Evolutionary conservation across 2,797 vertebrate genomes (phyloP).

Genomic region (Amazonetta brasiliensis): DNA sequence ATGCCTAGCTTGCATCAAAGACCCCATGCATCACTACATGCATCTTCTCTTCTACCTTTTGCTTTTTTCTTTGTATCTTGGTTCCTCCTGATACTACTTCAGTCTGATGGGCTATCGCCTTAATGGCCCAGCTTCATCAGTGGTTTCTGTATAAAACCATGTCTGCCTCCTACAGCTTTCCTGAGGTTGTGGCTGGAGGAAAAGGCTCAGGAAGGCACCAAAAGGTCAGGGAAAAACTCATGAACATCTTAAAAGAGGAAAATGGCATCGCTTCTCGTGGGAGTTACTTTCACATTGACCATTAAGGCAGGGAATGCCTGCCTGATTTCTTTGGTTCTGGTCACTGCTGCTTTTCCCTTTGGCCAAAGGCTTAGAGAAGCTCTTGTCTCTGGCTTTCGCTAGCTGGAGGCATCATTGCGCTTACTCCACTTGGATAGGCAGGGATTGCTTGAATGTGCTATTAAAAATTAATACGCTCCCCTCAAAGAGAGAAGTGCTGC

Average conservation of each 20-base stretch:
- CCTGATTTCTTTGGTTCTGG: not conserved
- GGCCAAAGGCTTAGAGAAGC: not conserved
- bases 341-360: not conserved
- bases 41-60: not conserved
- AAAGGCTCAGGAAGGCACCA: not conserved
- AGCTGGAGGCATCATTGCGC: not conserved
- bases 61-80: not conserved
- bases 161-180: not conserved
- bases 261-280: not conserved
- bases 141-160: not conserved
- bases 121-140: not conserved
- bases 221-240: not conserved
- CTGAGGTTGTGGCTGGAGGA: not conserved
- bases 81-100: not conserved
- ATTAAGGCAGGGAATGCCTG: not conserved
- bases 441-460: not conserved
- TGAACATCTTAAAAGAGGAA: not conserved
- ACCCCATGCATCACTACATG: fast-evolving
- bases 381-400: not conserved
- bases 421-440: not conserved
- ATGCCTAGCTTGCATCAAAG: not conserved
- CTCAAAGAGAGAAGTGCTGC: not conserved
- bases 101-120: not conserved
- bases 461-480: not conserved
- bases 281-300: not conserved